Evolutionary conservation across 2,113 vertebrate genomes (phyloP).

Genomic region (Opisthocomus hoazin): DNA sequence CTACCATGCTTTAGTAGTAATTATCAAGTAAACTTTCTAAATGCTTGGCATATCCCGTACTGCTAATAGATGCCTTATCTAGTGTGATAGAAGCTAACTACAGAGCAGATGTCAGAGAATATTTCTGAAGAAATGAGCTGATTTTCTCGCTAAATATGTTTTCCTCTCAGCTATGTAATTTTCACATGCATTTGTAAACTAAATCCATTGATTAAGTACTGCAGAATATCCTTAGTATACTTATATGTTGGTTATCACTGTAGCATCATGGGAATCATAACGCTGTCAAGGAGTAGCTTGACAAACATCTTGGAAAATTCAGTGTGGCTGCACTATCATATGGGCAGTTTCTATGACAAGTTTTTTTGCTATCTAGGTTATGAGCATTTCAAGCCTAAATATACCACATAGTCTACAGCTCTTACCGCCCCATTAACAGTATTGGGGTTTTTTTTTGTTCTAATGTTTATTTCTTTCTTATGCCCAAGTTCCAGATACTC

Average conservation of each 20-base stretch:
- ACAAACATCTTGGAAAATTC: neutral
- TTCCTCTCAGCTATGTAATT: neutral
- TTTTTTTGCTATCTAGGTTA: neutral
- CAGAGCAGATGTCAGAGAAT: neutral
- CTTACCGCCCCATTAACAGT: neutral
- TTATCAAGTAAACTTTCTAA: neutral
- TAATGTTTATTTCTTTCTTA: neutral
- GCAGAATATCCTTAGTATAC: neutral
- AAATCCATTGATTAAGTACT: neutral
- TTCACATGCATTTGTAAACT: neutral
- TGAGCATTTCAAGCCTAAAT: neutral
- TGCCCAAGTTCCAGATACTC: neutral
- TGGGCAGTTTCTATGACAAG: neutral
- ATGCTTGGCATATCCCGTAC: neutral
- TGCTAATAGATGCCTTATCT: neutral
- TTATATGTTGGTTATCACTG: neutral
- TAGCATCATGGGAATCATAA: neutral
- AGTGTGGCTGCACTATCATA: neutral
- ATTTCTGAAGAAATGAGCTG: neutral
- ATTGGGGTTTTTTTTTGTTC: neutral
- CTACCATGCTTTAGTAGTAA: neutral
- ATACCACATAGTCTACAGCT: neutral
- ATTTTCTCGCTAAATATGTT: neutral
- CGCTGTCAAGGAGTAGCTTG: neutral
- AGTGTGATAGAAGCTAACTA: neutral